Evolutionary conservation across 2,888 invertebrate species (phyloP), one percentile per base, ranked within the genome.

Genomic region (Drosophila fulvimacula): DNA sequence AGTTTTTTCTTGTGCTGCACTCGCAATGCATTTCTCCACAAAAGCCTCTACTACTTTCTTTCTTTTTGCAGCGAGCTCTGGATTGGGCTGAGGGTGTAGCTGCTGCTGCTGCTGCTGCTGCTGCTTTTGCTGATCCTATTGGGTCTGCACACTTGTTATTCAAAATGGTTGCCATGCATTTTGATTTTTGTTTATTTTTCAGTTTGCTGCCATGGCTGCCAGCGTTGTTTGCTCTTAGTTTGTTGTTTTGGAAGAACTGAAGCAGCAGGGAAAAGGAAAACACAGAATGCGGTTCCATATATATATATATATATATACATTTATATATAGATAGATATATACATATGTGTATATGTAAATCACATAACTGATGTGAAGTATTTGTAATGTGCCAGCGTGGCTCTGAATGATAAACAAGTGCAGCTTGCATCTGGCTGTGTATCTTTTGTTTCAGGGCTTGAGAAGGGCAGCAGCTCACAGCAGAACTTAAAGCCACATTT

Each of bases 161-260:
- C 84, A 84, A 85, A 85, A 85, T 88, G 88, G 88, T 85, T 81
- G 84, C 84, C 88, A 75, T 79, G 85, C 88, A 84, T 81, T 85
- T 84, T 88, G 81, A 76, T 86, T 86, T 79, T 83, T 86, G 80
- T 71, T 83, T 83, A 77, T 87, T 81, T 87, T 84, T 81, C 83
- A 76, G 81, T 86, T 87, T 87, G 85, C 79, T 82, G 73, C 86
- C 73, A 82, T 83, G 83, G 81, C 73, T 76, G 86, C 85, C 80
- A 78, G 69, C 70, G 52, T 53, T 83, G 81, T 82, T 86, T 82
- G 81, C 79, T 74, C 69, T 81, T 76, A 79, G 84, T 84, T 84
- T 84, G 77, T 78, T 80, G 73, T 77, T 75, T 77, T 75, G 75
- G 62, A 57, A 64, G 69, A 80, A 69, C 48, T 80, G 77, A 82